Evolutionary conservation across 2,888 invertebrate species (phyloP), one percentile per base, ranked within the genome.

Genomic region (Cheilosia impressa): DNA sequence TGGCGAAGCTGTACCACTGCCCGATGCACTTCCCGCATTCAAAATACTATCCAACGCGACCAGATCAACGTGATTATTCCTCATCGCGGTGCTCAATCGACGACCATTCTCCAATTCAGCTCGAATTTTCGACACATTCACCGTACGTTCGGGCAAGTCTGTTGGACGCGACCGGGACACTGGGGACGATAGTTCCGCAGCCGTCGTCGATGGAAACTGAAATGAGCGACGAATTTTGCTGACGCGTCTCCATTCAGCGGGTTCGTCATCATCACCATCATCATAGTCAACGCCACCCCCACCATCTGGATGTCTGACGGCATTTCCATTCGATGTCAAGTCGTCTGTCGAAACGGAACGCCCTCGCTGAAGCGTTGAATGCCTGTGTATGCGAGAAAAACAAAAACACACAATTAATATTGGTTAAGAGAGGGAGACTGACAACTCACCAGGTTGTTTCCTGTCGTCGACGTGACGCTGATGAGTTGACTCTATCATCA

Each of bases 191-290:
- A 89, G 87, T n/a, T 87, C 80, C 7, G 87, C 38, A 43, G 88
- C 79, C n/a, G 88, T 78, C 62, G 90, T 89, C 89, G 94, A 95
- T 6, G 95, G 94, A 90, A 95, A 95, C 89, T 96, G 95, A 87
- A 96, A 92, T 4, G 96, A 95, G 81, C 94, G 93, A 55, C 95
- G 93, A 78, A 94, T 92, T 88, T 94, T 94, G 15, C 95, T 95
- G 62, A 95, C 94, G 87, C 95, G 93, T 66, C 93, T 92, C 95
- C 96, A 96, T 89, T 94, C 95, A 1, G 93, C 93, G 38, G 94
- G 93, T 89, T 93, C 93, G 62, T 94, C 93, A 58, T 89, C 88
- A 68, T 87, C 87, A 58, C 76, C 78, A 57, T 69, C 71, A 47
- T 24, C 94, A 13, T 38, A 4, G 27, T 27, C 38, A 38, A 38